phyloP scores from a whole-genome alignment of 2,113 vertebrate genomes.

The Alectura lathami region DNA sequence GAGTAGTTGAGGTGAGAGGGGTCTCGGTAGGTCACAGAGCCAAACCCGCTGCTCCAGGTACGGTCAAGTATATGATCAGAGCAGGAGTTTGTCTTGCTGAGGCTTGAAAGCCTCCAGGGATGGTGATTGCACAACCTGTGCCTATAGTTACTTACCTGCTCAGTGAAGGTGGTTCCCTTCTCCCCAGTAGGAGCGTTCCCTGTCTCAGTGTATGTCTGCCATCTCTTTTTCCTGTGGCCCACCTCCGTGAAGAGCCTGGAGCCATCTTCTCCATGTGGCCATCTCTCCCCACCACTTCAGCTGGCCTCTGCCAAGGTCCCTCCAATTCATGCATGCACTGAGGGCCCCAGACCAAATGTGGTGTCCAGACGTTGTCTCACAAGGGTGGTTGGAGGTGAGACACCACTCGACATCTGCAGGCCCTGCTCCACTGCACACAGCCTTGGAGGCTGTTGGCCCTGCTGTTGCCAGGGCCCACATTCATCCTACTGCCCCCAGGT shows the following conservation, averaged over 20 bases:
- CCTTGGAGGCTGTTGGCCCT: neutral
- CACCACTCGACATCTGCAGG: neutral
- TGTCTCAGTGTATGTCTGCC: neutral
- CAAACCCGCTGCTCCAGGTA: neutral
- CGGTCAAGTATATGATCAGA: neutral
- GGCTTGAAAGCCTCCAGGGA: neutral
- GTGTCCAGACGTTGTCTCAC: neutral
- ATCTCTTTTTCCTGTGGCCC: neutral
- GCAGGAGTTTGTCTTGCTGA: neutral
- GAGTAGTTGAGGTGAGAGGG: neutral
- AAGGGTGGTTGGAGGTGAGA: neutral
- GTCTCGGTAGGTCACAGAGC: neutral
- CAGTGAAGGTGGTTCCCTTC: neutral
- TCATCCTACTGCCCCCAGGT: neutral
- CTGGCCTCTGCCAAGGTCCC: neutral
- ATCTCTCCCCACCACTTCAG: neutral
- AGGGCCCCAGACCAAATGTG: fast-evolving
- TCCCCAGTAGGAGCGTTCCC: neutral
- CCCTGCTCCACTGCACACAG: neutral
- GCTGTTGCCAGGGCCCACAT: neutral
- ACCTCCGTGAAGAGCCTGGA: neutral
- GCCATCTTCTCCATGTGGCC: neutral
- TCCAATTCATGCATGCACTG: neutral
- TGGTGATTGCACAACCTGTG: neutral
- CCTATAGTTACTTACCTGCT: neutral